Base-by-base conservation (phyloP, 1,140 invertebrate genomes). In the Drosophila albomicans region DNA sequence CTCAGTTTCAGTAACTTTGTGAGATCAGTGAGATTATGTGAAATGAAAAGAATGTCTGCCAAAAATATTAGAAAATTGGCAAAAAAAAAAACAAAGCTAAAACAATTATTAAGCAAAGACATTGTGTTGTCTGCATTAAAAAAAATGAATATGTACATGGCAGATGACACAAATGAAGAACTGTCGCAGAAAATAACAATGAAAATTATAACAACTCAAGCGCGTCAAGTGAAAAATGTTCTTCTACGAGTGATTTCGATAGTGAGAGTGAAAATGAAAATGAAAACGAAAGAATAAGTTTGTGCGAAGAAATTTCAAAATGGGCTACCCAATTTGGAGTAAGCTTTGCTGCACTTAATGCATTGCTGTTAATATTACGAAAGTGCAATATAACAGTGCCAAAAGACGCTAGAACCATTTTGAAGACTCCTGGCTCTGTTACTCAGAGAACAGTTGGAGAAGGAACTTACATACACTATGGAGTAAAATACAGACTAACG, bases 371-470 rank as follows among this genome's bases (percentile, higher is more conserved):
- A 10, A 20, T 51, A 25, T 28, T 51, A 16, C 16, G 49, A 25
- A 25, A 51, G 7, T 51, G 16, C 20, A 51, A 28, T 51, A 28
- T 30, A 3, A 25, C 15, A 10, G 49, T 28, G 7, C 16, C 49
- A 25, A 51, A 51, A 51, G 49, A 51, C 10, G 49, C 49, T 25
- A 51, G 49, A 25, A 20, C 16, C 16, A 41, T 57, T 45, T 45
- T 45, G 4, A 5, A 45, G 16, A 20, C 16, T 20, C 16, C 16
- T 20, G 16, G 16, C 16, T 20, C 16, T 20, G 16, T 20, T 20
- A 13, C 41, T 45, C 10, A 5, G 41, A n/a, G 1, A 45, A 11
- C 11, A 5, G n/a, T 32, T 32, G 4, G n/a, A 45, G 41, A 45
- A 5, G 41, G 41, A 10, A 45, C 41, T n/a, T 45, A 45, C n/a